A percentile compares a stretch with the other conserved stretches of the same genome.
Evolutionary conservation across 2,113 vertebrate species (phyloP).

Genomic region (Callithrix jacchus): DNA sequence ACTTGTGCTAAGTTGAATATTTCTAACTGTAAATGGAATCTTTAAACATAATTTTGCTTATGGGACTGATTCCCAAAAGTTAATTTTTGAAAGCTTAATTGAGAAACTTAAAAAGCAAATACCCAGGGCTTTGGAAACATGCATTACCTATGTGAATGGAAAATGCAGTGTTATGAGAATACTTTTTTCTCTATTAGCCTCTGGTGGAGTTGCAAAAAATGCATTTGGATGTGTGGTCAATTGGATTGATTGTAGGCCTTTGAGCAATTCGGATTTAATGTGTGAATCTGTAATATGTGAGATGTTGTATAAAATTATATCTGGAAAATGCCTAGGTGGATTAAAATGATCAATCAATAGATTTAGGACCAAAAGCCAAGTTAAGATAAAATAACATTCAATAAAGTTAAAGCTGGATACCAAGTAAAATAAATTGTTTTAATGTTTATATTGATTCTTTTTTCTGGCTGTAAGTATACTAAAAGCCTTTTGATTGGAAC

Average conservation of each 20-base stretch:
- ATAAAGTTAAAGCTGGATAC: background rate
- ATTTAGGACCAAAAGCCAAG: background rate
- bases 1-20: background rate
- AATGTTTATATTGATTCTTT: background rate
- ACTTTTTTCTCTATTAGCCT: background rate
- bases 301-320: background rate
- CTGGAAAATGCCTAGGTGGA: background rate
- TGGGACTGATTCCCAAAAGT: background rate
- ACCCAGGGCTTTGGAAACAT: background rate
- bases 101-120: background rate
- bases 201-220: background rate
- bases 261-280: background rate
- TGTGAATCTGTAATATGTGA: background rate
- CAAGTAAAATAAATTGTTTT: background rate
- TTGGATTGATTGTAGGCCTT: background rate
- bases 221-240: background rate
- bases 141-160: background rate
- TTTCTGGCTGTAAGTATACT: background rate
- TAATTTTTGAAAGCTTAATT: background rate
- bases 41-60: background rate
- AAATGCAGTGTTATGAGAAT: background rate
- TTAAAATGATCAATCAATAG: conserved; percentile 1
- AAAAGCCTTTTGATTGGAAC: background rate
- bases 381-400: background rate
- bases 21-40: background rate